phyloP scores from a whole-genome alignment of 2,888 invertebrate genomes.

The Apodemia zela region DNA sequence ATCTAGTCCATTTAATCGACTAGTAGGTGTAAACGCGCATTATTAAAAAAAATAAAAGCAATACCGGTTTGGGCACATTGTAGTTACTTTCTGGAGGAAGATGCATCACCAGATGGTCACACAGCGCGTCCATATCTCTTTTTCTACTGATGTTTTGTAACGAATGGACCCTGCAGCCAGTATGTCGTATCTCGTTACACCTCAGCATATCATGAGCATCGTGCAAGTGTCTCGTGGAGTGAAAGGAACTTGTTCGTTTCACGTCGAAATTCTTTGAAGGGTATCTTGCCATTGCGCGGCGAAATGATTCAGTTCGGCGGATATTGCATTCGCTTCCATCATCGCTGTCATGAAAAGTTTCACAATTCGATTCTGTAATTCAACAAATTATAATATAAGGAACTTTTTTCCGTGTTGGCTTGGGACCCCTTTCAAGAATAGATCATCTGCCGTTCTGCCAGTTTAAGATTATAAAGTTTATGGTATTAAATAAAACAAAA shows the following conservation, averaged over 20 bases:
- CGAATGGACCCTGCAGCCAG: conserved; percentile 62
- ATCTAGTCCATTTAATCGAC: too few relatives aligned
- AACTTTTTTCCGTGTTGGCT: too few relatives aligned
- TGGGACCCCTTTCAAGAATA: too few relatives aligned
- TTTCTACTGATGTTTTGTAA: conserved; percentile 65
- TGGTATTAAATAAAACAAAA: too few relatives aligned
- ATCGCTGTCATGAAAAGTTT: conserved; percentile 68
- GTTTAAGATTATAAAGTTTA: too few relatives aligned
- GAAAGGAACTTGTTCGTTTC: conserved; percentile 65
- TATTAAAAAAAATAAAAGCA: neutral
- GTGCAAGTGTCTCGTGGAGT: conserved; percentile 58
- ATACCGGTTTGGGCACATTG: conserved; percentile 59
- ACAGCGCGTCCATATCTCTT: conserved; percentile 60
- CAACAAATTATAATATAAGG: neutral
- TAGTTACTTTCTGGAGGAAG: conserved; percentile 64
- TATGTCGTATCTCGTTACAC: conserved; percentile 49
- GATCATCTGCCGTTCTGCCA: too few relatives aligned
- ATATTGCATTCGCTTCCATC: conserved; percentile 70
- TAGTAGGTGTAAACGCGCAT: too few relatives aligned
- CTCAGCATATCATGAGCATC: conserved; percentile 48
- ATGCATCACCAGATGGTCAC: conserved; percentile 66
- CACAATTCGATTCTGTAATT: conserved; percentile 66
- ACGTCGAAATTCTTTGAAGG: conserved; percentile 37
- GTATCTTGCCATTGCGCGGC: conserved; percentile 51
- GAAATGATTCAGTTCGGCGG: conserved; percentile 62